Base-by-base conservation (phyloP, 2,797 vertebrate genomes). In the Choloepus didactylus region DNA sequence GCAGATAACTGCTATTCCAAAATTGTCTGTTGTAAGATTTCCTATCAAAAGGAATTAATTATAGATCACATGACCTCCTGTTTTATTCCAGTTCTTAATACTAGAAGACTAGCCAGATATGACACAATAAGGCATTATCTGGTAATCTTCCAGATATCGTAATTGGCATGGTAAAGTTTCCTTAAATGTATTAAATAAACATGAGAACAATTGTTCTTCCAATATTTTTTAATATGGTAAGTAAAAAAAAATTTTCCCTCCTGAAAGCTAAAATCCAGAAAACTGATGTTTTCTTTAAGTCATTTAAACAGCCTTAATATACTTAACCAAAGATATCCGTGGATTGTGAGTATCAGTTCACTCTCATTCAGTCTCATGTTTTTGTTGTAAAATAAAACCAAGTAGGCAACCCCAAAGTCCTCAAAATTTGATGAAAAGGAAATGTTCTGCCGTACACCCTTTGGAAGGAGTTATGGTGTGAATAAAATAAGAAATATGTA, bases 161-260 rank as follows among this genome's bases (percentile, higher is more conserved):
- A 49, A 7, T 81, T 77, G 56, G 21, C 54, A 60, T 66, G 41
- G 29, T 54, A 62, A 41, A 67, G 29, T 41, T 95, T 91, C 9
- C n/a, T 69, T 85, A 59, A 95, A 41, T 85, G 44, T 56, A 46
- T 79, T 70, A 9, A 60, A 46, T 76, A 77, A 96, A 72, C 27
- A 87, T n/a, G 23, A 51, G 21, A 90, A 38, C 84, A 66, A 21
- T n/a, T 95, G 41, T 70, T 79, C 29, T 87, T 93, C 49, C 21
- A 8, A 10, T 66, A 51, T 8, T 35, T 91, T 64, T 87, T 49
- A 0, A 4, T 60, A n/a, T 4, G 76, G 9, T 31, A 62, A 23
- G 4, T 72, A 87, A 89, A 29, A 72, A 70, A 88, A 64, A 31
- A 12, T 84, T 70, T 82, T 69, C 18, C 9, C 27, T 25, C 54